Base-by-base conservation (phyloP, 37 sponge, comb jelly and placozoan genomes). In the Tethya wilhelma region DNA sequence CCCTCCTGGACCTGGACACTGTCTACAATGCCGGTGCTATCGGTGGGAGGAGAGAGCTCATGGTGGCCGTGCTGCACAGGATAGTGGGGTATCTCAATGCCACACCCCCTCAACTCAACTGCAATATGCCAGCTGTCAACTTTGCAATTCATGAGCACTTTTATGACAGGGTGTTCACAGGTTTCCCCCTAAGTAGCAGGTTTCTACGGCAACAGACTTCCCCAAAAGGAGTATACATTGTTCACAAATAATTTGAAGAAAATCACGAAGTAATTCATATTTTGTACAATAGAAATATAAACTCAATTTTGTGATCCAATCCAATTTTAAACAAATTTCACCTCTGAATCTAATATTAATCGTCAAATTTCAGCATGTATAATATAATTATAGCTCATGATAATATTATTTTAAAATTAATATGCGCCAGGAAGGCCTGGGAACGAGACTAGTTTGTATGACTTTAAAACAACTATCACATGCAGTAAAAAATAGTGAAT, bases 41-140 rank as follows among this genome's bases (percentile, higher is more conserved):
- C 5, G 93, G 93, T 0, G 87, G 88, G 0, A 37, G 45, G 2
- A 59, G 89, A 58, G 49, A 74, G 38, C 60, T 58, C 1, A 39
- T 90, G 64, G n/a, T 75, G 62, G 64, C 81, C 1, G 55, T 56
- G 0, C 58, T 90, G 34, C 32, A 7, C 2, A 74, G 70, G 43
- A 71, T 90, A 12, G 38, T 67, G 0, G n/a, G 38, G 40, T 72
- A 75, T 26, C 69, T 90, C 0, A 45, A 85, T 40, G 7, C 1
- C 36, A 75, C 86, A 26, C 86, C 86, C 22, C 71, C 59, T n/a
- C 38, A 80, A 0, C 26, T 75, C 31, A 85, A 90, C 74, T 90
- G 90, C 53, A 90, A 90, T 77, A 90, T 84, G 86, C 81, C 90
- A 25, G 90, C 81, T 25, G 81, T 90, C 2, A 90, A 90, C 40